Evolutionary conservation across 1,140 invertebrate species (phyloP), one percentile per base, ranked within the genome.

Genomic region (Stegodyphus mimosarum): DNA sequence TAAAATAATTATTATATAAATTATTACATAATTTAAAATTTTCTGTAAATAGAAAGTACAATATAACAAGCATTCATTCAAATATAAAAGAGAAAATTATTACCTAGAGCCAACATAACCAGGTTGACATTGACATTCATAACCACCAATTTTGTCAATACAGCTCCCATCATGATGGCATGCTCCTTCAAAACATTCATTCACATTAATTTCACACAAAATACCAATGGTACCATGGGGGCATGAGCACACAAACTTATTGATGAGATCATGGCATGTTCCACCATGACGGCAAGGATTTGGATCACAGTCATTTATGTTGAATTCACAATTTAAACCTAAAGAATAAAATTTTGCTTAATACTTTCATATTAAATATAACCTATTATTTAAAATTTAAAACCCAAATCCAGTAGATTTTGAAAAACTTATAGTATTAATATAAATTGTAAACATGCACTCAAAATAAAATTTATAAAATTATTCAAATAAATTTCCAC

Each of bases 151-250:
- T 70, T 79, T 87, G 17, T 87, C 87, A 9, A 87, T 60, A 89
- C 98, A 99, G 0, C 94, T 97, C 2, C 97, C 98, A 92, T 97
- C 97, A 92, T 98, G 97, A 90, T 95, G 93, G 90, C 96, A 98
- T 88, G 94, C 94, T 90, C 95, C 93, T 83, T 92, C 91, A n/a
- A 93, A 90, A 90, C 96, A 98, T 88, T 99, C 97, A 85, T 98
- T 94, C 0, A 95, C 93, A 89, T 98, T 97, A 55, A 97, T 94
- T 88, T 98, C 96, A 89, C 97, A 98, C 11, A 98, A 94, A 70
- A 95, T 95, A 9, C 98, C 97, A 6, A 95, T 89, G 7, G 96
- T 98, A 73, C 93, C 97, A 10, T 96, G 94, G 0, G 96, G 96
- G 90, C 97, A 99, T 0, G 96, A 97, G 89, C 97, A 99, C 7